phyloP scores from a whole-genome alignment of 92 coral and sea anemone genomes.

The Porites divaricata region DNA sequence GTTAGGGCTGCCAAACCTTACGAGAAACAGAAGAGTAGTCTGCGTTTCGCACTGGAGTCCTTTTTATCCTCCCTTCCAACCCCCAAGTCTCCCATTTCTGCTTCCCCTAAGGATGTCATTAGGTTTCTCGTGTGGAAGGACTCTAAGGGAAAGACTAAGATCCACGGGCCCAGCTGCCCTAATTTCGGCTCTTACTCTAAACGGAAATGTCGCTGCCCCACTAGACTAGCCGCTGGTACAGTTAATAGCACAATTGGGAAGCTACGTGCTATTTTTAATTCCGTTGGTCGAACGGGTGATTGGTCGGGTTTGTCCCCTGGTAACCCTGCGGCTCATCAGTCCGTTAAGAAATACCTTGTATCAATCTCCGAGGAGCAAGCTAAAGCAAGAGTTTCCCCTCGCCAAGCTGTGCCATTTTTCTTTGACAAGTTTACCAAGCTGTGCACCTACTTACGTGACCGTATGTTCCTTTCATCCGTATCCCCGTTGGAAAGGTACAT shows the following conservation, averaged over 20 bases:
- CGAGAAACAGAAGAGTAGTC: background rate
- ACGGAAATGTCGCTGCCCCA: conserved; percentile 15
- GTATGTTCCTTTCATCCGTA: background rate
- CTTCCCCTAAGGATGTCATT: conserved; percentile 13
- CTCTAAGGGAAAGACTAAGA: conserved; percentile 17
- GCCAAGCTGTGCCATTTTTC: conserved; percentile 46
- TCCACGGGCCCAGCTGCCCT: conserved; percentile 15
- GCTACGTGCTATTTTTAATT: background rate
- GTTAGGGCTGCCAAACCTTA: conserved; percentile 16
- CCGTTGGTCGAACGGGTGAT: background rate
- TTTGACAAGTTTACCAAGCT: conserved; percentile 28
- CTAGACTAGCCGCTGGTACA: conserved; percentile 19
- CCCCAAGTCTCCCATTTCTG: conserved; percentile 21
- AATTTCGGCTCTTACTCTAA: conserved; percentile 13
- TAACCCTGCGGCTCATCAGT: conserved; percentile 33
- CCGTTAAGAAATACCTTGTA: conserved; percentile 15
- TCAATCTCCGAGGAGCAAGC: conserved; percentile 53
- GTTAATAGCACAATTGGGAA: conserved; percentile 28
- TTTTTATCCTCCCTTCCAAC: conserved; percentile 30
- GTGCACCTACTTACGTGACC: background rate
- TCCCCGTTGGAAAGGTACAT: conserved; percentile 20
- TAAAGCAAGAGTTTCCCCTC: conserved; percentile 30
- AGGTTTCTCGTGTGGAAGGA: conserved; percentile 49
- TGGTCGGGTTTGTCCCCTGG: conserved; percentile 5
- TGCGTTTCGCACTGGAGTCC: background rate